These are phyloP conservation scores for Poecilia latipinna DNA, from an alignment of 2,113 vertebrate genomes.

Conservation along the genomic window DNA sequence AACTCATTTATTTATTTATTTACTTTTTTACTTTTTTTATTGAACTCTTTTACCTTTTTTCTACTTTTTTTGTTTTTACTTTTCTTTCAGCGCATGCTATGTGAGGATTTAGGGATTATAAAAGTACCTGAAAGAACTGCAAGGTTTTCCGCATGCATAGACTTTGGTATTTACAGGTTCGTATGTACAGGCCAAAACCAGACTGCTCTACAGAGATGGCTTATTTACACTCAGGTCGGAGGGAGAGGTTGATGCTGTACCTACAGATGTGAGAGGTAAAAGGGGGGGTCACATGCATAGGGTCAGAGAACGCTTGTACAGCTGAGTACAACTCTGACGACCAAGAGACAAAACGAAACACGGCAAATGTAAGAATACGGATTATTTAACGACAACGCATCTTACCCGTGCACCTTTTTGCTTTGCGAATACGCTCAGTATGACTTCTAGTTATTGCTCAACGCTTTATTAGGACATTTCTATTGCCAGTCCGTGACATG, in stretches of 20 bases:
- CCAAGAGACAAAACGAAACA: constrained; percentile 67
- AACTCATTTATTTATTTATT: constrained; percentile 79
- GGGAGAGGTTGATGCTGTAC: constrained; percentile 64
- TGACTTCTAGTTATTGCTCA: constrained; percentile 67
- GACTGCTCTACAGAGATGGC: constrained; percentile 87
- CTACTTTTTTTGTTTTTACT: constrained; percentile 67
- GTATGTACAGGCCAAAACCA: constrained; percentile 81
- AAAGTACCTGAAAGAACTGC: constrained; percentile 99
- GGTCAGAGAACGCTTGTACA: constrained; percentile 52
- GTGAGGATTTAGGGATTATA: constrained; percentile 90
- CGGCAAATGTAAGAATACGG: constrained; percentile 61
- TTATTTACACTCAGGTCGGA: constrained; percentile 87
- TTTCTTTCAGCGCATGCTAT: constrained; percentile 93
- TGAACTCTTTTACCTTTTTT: constrained; percentile 66
- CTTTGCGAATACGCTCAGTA: constrained; percentile 66
- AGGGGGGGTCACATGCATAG: constrained; percentile 71
- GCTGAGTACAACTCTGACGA: constrained; percentile 55
- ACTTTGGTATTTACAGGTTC: constrained; percentile 91
- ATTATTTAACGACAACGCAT: constrained; percentile 55
- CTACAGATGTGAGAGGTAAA: constrained; percentile 62
- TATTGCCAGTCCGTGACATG: constrained; percentile 53
- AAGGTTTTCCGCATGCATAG: constrained; percentile 97
- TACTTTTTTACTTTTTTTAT: constrained; percentile 64
- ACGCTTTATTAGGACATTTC: constrained; percentile 58
- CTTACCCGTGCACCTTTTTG: constrained; percentile 49